These are phyloP conservation scores for Hormaphis cornu DNA, from an alignment of 1,140 invertebrate genomes.

Conservation along the genomic window DNA sequence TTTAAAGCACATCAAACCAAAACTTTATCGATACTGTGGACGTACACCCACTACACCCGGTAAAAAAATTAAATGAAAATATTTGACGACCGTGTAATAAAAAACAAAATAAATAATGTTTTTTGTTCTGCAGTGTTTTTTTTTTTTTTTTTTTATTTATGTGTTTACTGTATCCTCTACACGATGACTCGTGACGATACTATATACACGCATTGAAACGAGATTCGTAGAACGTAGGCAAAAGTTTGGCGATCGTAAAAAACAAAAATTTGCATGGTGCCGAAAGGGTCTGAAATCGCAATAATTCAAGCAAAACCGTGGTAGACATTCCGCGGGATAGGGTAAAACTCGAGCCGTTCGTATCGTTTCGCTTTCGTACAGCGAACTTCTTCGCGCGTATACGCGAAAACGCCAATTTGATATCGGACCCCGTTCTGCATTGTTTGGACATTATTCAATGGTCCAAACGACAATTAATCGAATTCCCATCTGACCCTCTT, in stretches of 20 bases:
- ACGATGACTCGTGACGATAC: not conserved
- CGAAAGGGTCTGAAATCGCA: not conserved
- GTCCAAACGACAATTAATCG: slow-evolving; percentile 21
- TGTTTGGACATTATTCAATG: slow-evolving; percentile 25
- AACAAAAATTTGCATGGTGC: not conserved
- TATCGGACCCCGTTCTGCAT: not conserved
- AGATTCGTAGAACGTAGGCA: not conserved
- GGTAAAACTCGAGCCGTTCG: slow-evolving; percentile 12
- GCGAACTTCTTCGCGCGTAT: slow-evolving; percentile 24
- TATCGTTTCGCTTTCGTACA: not conserved
- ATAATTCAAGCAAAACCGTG: slow-evolving; percentile 17
- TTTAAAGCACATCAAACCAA: too few species aligned
- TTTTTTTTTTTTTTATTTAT: too few species aligned
- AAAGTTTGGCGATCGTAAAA: not conserved
- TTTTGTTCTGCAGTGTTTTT: too few species aligned
- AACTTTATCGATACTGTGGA: too few species aligned
- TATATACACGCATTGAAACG: not conserved
- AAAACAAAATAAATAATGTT: not conserved
- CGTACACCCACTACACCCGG: too few species aligned
- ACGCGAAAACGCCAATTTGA: slow-evolving; percentile 17
- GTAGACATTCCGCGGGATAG: slow-evolving; percentile 2
- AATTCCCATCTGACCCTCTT: slow-evolving; percentile 13
- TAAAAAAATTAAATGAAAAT: too few species aligned
- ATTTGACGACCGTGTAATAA: not conserved
- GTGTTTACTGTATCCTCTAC: too few species aligned